These are phyloP conservation scores for Maniola jurtina DNA, from an alignment of 1,140 invertebrate genomes.

Conservation along the genomic window DNA sequence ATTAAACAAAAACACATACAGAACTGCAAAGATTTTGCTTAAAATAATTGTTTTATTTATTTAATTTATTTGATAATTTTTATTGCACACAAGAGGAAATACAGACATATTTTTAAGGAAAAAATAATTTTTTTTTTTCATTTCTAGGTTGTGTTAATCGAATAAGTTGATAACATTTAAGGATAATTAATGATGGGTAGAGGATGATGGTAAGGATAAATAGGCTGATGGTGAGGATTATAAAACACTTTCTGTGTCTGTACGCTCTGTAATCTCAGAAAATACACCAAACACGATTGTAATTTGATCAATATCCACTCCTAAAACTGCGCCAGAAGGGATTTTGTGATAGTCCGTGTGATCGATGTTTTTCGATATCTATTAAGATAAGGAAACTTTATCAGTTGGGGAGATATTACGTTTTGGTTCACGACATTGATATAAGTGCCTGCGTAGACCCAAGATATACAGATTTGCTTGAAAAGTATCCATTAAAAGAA, in stretches of 20 bases:
- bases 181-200: neutral
- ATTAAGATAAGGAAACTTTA: conserved; percentile 54
- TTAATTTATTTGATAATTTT: too few relatives aligned
- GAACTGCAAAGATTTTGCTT: too few relatives aligned
- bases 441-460: neutral
- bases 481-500: too few relatives aligned
- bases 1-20: too few relatives aligned
- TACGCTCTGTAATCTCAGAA: conserved; percentile 40
- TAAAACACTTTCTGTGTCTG: conserved; percentile 20
- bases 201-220: neutral
- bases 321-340: conserved; percentile 46
- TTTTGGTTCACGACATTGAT: conserved; percentile 20
- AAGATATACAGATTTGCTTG: neutral
- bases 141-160: neutral
- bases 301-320: conserved; percentile 50
- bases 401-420: conserved; percentile 39
- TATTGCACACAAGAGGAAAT: too few relatives aligned
- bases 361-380: conserved; percentile 36
- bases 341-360: conserved; percentile 34
- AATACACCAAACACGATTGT: conserved; percentile 49
- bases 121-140: too few relatives aligned
- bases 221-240: neutral
- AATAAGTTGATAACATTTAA: neutral
- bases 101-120: too few relatives aligned
- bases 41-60: too few relatives aligned